Percentiles rank a stretch among this genome's conserved stretches.
phyloP scores from a whole-genome alignment of 2,888 invertebrate genomes.

The Brachypalpus laphriformis region DNA sequence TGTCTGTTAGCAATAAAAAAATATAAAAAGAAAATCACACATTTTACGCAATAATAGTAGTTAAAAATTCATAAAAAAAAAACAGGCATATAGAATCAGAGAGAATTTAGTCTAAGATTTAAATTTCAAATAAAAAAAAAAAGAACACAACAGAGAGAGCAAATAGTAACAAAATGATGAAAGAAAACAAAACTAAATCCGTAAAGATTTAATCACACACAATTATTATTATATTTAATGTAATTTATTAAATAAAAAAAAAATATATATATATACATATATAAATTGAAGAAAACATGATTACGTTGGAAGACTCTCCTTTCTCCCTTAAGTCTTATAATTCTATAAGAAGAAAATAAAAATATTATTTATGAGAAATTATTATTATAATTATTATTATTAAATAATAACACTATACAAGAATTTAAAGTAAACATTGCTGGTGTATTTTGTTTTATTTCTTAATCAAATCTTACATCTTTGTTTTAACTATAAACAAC shows the following conservation, averaged over 20 bases:
- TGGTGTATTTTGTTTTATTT: background rate
- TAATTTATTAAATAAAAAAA: slow-evolving; percentile 22
- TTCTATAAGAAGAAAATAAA: slow-evolving; percentile 37
- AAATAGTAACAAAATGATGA: slow-evolving; percentile 7
- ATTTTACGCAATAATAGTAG: slow-evolving; percentile 59
- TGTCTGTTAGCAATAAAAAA: slow-evolving; percentile 10
- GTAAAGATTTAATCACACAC: slow-evolving; percentile 46
- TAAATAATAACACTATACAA: slow-evolving; percentile 70
- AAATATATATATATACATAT: slow-evolving; percentile 17
- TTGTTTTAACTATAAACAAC: too few relatives aligned
- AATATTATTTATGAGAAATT: slow-evolving; percentile 65
- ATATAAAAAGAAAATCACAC: slow-evolving; percentile 38
- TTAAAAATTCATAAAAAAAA: slow-evolving; percentile 60
- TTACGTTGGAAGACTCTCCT: slow-evolving; percentile 55
- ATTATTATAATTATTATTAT: slow-evolving; percentile 63
- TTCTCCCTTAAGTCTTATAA: slow-evolving; percentile 56
- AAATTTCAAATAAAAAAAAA: slow-evolving; percentile 32
- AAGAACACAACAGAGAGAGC: slow-evolving; percentile 6
- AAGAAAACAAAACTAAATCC: slow-evolving; percentile 41
- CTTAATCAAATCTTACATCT: too few relatives aligned
- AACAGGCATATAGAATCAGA: slow-evolving; percentile 20
- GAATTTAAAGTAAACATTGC: slow-evolving; percentile 41
- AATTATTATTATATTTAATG: slow-evolving; percentile 55
- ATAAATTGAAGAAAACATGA: slow-evolving; percentile 24
- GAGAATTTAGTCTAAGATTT: slow-evolving; percentile 49